phyloP scores from a whole-genome alignment of 2,888 invertebrate genomes.

The Sepiola atlantica region DNA sequence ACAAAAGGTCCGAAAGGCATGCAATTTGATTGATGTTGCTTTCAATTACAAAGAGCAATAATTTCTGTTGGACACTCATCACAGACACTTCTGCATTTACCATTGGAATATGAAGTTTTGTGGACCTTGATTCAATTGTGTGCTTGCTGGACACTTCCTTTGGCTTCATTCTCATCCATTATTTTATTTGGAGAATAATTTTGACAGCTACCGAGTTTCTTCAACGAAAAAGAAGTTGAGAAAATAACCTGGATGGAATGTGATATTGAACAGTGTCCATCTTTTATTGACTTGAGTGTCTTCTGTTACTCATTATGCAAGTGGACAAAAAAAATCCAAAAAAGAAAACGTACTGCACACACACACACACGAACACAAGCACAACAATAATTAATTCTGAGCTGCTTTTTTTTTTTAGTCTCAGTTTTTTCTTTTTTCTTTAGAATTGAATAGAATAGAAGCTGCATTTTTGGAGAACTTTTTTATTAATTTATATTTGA shows the following conservation, averaged over 20 bases:
- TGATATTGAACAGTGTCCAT: background rate
- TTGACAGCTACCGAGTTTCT: background rate
- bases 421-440: background rate
- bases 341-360: background rate
- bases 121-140: conserved; percentile 6
- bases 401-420: background rate
- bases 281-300: background rate
- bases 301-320: background rate
- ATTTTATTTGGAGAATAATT: background rate
- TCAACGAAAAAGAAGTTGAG: background rate
- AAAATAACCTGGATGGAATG: background rate
- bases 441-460: background rate
- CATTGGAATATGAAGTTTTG: background rate
- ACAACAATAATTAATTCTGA: background rate
- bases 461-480: background rate
- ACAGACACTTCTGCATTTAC: conserved; percentile 2
- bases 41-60: background rate
- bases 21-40: background rate
- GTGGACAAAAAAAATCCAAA: background rate
- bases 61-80: background rate
- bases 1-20: background rate
- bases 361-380: background rate
- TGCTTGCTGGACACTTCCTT: conserved; percentile 32
- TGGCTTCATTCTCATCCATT: conserved; percentile 32
- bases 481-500: background rate